Evolutionary conservation across 2,797 vertebrate species (phyloP), one percentile per base, ranked within the genome.

Genomic region (Chloroceryle inda): DNA sequence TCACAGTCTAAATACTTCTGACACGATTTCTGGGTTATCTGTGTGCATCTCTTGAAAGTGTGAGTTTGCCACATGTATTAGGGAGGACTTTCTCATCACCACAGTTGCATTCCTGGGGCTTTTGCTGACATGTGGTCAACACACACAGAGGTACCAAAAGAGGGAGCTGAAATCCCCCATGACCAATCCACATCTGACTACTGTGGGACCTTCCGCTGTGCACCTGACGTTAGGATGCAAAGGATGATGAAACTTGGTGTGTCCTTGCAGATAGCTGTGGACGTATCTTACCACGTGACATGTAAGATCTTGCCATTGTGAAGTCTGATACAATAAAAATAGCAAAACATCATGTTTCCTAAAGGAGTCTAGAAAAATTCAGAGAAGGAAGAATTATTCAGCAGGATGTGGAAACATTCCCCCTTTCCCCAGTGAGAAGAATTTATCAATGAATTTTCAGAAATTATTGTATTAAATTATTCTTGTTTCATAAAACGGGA

Each of bases 401-500:
- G 15, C 7, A 64, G 58, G 27, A 75, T 14, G 4, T 6, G 38
- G 85, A 78, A 94, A 49, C 1, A 2, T 58, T 62, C 6, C 29
- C 23, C 8, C 1, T 75, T 64, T 38, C 56, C 37, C 53, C 37
- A 62, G 42, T 13, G 55, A 58, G 47, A 68, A 83, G 27, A 47
- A 7, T 24, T 78, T 63, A 55, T 47, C 50, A 24, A 29, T 69
- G 13, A 59, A 33, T 94, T 92, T 85, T 35, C 53, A 84, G 62
- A 79, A 94, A 18, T 47, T 11, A 73, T 75, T 83, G 38, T 63
- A 73, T 69, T 88, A 83, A 89, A 69, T 79, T 40, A 69, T 62
- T 88, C 37, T 72, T 75, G 31, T 92, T 94, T 88, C 63, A 69
- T 55, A 84, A 88, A 96, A 84, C 22, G 62, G 45, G 11, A 89